These are phyloP conservation scores for Atrina japonica DNA, from an alignment of 2,888 invertebrate species.

Conservation along the genomic window DNA sequence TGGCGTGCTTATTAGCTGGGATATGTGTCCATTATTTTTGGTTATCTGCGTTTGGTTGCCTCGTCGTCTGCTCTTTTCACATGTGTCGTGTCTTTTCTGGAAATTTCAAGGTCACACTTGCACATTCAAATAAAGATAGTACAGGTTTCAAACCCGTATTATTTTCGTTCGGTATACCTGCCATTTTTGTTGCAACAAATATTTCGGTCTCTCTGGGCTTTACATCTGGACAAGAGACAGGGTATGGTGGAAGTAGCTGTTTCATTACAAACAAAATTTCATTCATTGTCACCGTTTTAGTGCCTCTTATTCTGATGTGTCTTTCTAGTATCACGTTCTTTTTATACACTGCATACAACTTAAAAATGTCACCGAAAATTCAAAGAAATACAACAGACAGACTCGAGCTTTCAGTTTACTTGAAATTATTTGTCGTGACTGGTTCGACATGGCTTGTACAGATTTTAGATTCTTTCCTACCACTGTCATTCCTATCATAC, in stretches of 20 bases:
- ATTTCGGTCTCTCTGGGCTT: conserved; percentile 9
- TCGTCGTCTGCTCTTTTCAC: conserved; percentile 35
- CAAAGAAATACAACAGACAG: conserved; percentile 44
- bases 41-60: conserved; percentile 25
- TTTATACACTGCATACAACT: conserved; percentile 27
- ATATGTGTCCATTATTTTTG: conserved; percentile 32
- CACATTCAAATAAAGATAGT: neutral
- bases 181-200: conserved; percentile 1
- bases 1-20: conserved; percentile 8
- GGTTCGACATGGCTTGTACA: conserved; percentile 67
- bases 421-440: conserved; percentile 63
- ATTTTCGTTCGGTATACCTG: conserved; percentile 24
- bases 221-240: conserved; percentile 2
- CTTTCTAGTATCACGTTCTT: conserved; percentile 29
- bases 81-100: conserved; percentile 38
- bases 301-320: conserved; percentile 27
- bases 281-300: conserved; percentile 28
- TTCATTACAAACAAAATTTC: conserved; percentile 16
- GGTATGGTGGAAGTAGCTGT: conserved; percentile 26
- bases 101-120: neutral
- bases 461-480: conserved; percentile 59
- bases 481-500: conserved; percentile 53
- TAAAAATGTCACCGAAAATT: conserved; percentile 47
- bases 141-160: conserved; percentile 6
- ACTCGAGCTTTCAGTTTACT: conserved; percentile 55